Evolutionary conservation across 1,140 invertebrate genomes (phyloP).

Genomic region (Drosophila sturtevanti): DNA sequence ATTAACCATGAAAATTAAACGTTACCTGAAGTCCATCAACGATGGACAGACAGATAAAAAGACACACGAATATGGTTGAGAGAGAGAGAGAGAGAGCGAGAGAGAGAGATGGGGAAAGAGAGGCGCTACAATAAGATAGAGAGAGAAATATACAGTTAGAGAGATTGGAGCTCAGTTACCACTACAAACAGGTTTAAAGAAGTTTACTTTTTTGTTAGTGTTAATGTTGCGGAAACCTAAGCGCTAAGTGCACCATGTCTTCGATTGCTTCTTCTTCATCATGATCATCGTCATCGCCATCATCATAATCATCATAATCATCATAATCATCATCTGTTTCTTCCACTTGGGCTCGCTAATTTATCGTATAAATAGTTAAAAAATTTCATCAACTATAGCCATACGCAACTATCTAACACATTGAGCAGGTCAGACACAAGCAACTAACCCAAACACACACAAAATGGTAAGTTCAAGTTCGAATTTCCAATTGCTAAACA

Average conservation of each 20-base stretch:
- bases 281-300: neutral
- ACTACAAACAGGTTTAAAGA: constrained; percentile 47
- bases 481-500: neutral
- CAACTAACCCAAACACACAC: constrained; percentile 8
- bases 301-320: neutral
- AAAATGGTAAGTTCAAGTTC: constrained; percentile 41
- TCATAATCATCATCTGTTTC: neutral
- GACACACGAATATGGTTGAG: too few relatives aligned
- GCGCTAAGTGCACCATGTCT: constrained; percentile 5
- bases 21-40: neutral
- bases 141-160: neutral
- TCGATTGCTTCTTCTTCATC: constrained; percentile 4
- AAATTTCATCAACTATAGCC: constrained; percentile 65
- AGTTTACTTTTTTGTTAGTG: constrained; percentile 19
- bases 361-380: constrained; percentile 76
- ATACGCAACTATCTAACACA: constrained; percentile 45
- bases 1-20: constrained; percentile 4
- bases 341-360: constrained; percentile 46
- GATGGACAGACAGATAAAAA: neutral
- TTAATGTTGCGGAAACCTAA: constrained; percentile 6
- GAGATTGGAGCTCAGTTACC: neutral
- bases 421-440: constrained; percentile 53
- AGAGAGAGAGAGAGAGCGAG: too few relatives aligned
- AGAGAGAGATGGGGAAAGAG: neutral
- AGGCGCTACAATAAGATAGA: too few relatives aligned